Evolutionary conservation across 1,140 invertebrate species (phyloP).

Genomic region (Whitmania pigra): DNA sequence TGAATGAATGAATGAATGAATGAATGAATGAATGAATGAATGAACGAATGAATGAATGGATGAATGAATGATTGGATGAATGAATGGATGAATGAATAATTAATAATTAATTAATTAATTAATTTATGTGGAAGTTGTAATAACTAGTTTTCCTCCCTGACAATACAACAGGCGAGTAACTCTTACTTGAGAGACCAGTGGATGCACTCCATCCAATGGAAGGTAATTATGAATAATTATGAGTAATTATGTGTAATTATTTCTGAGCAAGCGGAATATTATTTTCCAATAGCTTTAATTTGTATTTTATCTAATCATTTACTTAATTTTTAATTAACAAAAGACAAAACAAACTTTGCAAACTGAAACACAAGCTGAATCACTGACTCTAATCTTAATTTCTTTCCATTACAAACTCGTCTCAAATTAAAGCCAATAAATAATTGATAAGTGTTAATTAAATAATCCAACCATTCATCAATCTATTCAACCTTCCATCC

Average conservation of each 20-base stretch:
- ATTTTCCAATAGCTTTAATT: not conserved
- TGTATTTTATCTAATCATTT: not conserved
- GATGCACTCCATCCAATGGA: conserved; percentile 71
- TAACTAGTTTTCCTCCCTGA: conserved; percentile 15
- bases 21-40: not conserved
- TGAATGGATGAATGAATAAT: not conserved
- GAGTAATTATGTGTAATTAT: not conserved
- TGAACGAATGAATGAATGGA: not conserved
- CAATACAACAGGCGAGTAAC: conserved; percentile 54
- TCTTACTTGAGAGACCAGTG: conserved; percentile 69
- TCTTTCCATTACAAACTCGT: too few relatives aligned
- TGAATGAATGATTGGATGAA: too few relatives aligned
- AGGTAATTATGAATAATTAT: conserved; percentile 48
- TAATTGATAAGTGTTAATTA: too few relatives aligned
- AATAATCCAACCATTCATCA: too few relatives aligned
- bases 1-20: not conserved
- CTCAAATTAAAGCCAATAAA: too few relatives aligned
- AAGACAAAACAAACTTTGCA: too few relatives aligned
- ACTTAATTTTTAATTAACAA: not conserved
- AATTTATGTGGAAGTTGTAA: too few relatives aligned
- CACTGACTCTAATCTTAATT: too few relatives aligned
- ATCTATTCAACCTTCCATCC: too few relatives aligned
- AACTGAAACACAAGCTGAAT: too few relatives aligned
- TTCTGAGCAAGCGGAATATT: not conserved
- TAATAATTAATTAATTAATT: too few relatives aligned